Evolutionary conservation across 2,888 invertebrate genomes (phyloP), one percentile per base, ranked within the genome.

Genomic region (Caprella mutica): DNA sequence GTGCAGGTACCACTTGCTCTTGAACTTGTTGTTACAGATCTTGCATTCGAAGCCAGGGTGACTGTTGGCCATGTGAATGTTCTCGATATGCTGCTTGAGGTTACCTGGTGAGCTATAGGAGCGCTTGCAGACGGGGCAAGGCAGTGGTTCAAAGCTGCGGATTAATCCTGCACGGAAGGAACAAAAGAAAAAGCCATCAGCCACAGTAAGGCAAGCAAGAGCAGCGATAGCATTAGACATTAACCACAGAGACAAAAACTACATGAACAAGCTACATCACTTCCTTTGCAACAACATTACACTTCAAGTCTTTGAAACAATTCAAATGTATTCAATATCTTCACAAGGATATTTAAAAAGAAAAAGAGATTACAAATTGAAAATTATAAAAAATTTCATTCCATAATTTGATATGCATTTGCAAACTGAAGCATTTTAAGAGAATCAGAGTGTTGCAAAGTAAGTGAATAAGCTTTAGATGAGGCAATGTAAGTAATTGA

Each of bases 71-170:
- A 64, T 64, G 72, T 81, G 80, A 71, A 81, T 80, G 68, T 80
- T 76, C 72, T 80, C 78, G 74, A 81, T 78, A 73, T 81, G 80
- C 70, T 81, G 80, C 65, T 80, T 75, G 67, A 80, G 75, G 73
- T 81, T 80, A 68, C 80, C 80, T 69, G 80, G 75, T 73, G 80
- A 80, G 74, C 79, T 80, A 76, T 80, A 80, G 69, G 79, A 77
- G 70, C 79, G 77, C 69, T 78, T 78, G 74, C 80, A 81, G 71
- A 78, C 78, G 68, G 77, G 78, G 74, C 80, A 80, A 66, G 79
- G 79, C 70, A 79, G 76, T 69, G 76, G 75, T 72, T 76, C 76
- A 72, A 76, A 74, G 60, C 60, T 64, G 59, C 64, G 64, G 60
- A 64, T 64, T 58, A 64, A 60, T 58, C 64, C 64, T 64, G 64